These are phyloP conservation scores for Physella acuta DNA, from an alignment of 1,140 invertebrate genomes.

Conservation along the genomic window DNA sequence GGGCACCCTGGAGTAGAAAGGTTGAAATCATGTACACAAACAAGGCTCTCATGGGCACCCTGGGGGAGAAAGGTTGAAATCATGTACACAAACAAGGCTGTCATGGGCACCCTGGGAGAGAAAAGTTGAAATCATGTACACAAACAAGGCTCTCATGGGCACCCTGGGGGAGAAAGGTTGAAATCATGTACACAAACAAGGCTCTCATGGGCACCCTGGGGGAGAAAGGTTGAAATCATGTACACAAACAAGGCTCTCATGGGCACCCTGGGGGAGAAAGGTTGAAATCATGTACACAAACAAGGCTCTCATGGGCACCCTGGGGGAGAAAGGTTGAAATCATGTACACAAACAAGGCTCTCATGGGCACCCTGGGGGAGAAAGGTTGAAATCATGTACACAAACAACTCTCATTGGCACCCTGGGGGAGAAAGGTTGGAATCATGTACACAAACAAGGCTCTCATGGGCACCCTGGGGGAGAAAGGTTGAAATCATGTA, in stretches of 20 bases:
- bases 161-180: background rate
- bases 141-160: too few relatives aligned
- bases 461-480: constrained; percentile 23
- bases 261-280: constrained; percentile 11
- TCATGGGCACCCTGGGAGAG: background rate
- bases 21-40: background rate
- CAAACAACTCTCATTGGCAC: background rate
- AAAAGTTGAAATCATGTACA: background rate
- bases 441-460: background rate
- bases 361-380: too few relatives aligned
- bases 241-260: constrained; percentile 17
- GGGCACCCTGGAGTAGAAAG: background rate
- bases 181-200: background rate
- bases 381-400: background rate
- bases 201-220: background rate
- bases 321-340: background rate
- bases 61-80: background rate
- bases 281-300: background rate
- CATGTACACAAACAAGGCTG: background rate
- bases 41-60: constrained; percentile 23
- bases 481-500: background rate
- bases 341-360: background rate
- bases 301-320: background rate
- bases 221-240: background rate
- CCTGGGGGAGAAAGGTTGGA: background rate